phyloP scores from a whole-genome alignment of 2,888 invertebrate species.

The Tipula unca region DNA sequence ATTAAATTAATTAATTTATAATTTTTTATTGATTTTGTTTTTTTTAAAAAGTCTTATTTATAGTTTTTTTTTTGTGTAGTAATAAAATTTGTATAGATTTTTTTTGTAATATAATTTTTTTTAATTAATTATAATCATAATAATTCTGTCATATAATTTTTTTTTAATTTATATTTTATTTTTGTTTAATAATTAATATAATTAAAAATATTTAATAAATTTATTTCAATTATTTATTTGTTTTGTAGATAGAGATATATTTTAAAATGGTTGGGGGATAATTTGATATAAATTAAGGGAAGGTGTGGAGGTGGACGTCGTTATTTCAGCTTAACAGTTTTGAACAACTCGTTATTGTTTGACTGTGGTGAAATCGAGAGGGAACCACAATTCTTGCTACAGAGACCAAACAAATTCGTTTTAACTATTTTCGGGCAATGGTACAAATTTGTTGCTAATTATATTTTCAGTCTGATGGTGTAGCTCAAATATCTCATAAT shows the following conservation, averaged over 20 bases:
- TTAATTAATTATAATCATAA: not conserved
- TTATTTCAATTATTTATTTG: not conserved
- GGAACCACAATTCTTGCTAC: too few species aligned
- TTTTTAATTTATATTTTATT: not conserved
- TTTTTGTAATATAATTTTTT: not conserved
- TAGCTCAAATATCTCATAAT: too few species aligned
- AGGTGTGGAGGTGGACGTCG: not conserved
- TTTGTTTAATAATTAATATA: conserved; percentile 1
- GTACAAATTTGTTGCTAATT: too few species aligned
- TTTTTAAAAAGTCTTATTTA: not conserved
- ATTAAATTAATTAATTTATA: not conserved
- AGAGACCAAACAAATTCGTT: too few species aligned
- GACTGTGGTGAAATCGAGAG: too few species aligned
- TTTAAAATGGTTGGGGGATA: not conserved
- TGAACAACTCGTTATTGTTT: too few species aligned
- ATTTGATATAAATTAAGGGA: not conserved
- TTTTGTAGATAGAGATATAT: not conserved
- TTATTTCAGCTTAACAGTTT: too few species aligned
- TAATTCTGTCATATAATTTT: conserved; percentile 2
- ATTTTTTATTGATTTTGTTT: not conserved
- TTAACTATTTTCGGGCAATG: too few species aligned
- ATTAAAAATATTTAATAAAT: not conserved
- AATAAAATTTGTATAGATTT: not conserved
- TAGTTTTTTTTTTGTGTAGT: not conserved
- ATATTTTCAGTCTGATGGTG: too few species aligned